Evolutionary conservation across 1,140 invertebrate species (phyloP), one percentile per base, ranked within the genome.

Genomic region (Plodia interpunctella): DNA sequence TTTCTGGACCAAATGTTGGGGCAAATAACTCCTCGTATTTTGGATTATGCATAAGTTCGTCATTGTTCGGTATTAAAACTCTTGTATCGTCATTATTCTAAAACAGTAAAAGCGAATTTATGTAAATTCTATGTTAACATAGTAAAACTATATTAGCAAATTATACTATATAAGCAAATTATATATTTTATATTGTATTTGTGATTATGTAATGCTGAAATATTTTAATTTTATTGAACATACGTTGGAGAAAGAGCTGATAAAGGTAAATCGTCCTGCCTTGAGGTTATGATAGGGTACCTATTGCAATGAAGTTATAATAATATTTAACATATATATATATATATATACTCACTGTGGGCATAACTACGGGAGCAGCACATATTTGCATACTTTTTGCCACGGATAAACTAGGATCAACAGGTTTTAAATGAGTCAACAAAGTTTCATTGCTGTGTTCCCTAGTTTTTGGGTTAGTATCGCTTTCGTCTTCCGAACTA

Each of bases 11-110:
- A 72, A 67, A 86, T 59, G 72, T 67, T 3, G 98, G 97, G n/a
- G 97, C 95, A 92, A 95, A 99, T 3, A 99, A 88, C 87, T 99
- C 97, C 59, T 99, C 97, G 91, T 94, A 99, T 78, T 95, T 98
- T n/a, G 97, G 96, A 92, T 99, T 99, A 75, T 95, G 94, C 62
- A 90, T 92, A 5, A 99, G 85, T 90, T 98, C 97, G 79, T 95
- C 94, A 2, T 93, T 92, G 19, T 91, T 93, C 0, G 94, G 70
- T 70, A 88, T 66, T 51, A 89, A 44, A 5, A 88, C 68, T 68
- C 81, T 81, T 18, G 80, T 70, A 53, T 88, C 85, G 54, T 90
- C 85, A 66, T 80, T 83, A 63, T 82, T 87, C 84, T 87, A 70
- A 30, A 84, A 79, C n/a, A 62, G 55, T 6, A 65, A 30, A 38